These are phyloP conservation scores for Microcebus murinus DNA, from an alignment of 2,113 vertebrate species.

Conservation along the genomic window DNA sequence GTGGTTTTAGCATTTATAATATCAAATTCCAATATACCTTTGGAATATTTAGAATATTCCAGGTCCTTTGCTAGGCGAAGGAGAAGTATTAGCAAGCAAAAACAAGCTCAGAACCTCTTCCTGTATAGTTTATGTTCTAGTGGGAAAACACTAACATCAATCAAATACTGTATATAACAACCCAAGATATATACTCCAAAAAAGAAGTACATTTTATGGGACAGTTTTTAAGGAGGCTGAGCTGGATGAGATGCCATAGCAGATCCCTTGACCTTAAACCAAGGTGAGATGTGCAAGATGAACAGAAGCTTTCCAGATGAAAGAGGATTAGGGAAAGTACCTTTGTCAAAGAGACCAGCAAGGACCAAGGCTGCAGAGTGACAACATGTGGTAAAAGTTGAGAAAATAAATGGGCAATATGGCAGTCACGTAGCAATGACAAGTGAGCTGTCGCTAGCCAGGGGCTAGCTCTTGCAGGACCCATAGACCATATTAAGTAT, in stretches of 20 bases:
- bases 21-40: no score
- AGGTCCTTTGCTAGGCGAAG: neutral
- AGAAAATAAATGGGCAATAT: neutral
- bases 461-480: neutral
- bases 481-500: neutral
- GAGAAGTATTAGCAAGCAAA: neutral
- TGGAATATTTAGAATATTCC: no score
- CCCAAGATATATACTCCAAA: neutral
- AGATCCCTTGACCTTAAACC: neutral
- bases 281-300: neutral
- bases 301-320: neutral
- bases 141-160: neutral
- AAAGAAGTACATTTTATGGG: neutral
- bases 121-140: neutral
- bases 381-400: accelerated
- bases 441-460: neutral
- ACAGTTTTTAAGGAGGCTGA: neutral
- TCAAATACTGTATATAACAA: neutral
- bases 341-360: neutral
- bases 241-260: no score
- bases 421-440: neutral
- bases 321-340: neutral
- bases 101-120: neutral
- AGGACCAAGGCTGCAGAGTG: neutral
- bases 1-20: neutral